Percentiles rank a stretch among this genome's conserved stretches.
These are phyloP conservation scores for Phallusia fumigata DNA, from an alignment of 23 tunicate species.

Conservation along the genomic window DNA sequence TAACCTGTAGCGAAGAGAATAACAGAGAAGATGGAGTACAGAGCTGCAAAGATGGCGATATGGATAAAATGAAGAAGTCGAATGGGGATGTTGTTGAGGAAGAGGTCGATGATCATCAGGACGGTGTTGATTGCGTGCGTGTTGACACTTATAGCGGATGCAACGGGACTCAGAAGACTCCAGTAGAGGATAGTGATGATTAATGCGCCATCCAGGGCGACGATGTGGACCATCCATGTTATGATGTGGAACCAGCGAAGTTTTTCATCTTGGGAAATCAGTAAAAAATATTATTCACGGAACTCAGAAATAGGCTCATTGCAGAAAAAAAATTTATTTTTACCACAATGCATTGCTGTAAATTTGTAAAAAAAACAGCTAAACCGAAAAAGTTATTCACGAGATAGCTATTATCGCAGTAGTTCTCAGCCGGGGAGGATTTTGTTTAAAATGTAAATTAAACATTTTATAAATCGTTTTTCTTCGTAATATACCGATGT, in stretches of 20 bases:
- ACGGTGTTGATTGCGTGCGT: conserved; percentile 28
- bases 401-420: no score
- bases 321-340: no score
- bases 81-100: conserved; percentile 22
- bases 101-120: conserved; percentile 24
- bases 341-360: no score
- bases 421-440: no score
- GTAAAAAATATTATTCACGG: neutral
- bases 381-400: no score
- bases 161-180: neutral
- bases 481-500: no score
- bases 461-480: no score
- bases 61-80: conserved; percentile 35
- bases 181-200: conserved; percentile 26
- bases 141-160: conserved; percentile 25
- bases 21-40: conserved; percentile 25
- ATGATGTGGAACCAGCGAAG: conserved; percentile 52
- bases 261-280: neutral
- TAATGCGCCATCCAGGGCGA: conserved; percentile 19
- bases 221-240: conserved; percentile 26
- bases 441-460: no score
- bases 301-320: no score
- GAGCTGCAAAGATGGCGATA: conserved; percentile 6
- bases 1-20: conserved; percentile 30
- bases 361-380: no score